Evolutionary conservation across 2,113 vertebrate species (phyloP).

Genomic region (Gopherus evgoodei): DNA sequence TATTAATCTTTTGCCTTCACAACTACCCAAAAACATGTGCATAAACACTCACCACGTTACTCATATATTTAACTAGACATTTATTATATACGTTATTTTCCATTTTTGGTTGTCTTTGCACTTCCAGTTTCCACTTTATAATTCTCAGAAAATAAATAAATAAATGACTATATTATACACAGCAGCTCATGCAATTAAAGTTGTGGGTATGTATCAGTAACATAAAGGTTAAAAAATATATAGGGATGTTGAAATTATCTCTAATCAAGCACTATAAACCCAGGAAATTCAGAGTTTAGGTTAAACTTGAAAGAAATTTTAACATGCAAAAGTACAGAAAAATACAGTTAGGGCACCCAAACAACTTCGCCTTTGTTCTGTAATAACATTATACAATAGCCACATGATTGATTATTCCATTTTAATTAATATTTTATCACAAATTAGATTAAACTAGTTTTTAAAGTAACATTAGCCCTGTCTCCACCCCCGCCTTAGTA

Average conservation of each 20-base stretch:
- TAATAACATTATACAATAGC: background rate
- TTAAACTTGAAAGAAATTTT: background rate
- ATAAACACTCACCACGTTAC: background rate
- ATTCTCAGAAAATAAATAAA: background rate
- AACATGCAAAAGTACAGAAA: background rate
- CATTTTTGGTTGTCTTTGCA: background rate
- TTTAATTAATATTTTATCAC: background rate
- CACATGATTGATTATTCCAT: background rate
- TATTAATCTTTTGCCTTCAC: background rate
- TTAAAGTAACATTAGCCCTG: background rate
- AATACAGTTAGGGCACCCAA: background rate
- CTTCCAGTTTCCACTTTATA: background rate
- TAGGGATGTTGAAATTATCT: background rate
- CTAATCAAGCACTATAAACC: background rate
- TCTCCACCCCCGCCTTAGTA: background rate
- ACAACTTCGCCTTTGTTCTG: background rate
- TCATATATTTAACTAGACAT: background rate
- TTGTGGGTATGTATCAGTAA: background rate
- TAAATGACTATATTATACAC: background rate
- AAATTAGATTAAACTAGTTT: background rate
- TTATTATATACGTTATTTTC: background rate
- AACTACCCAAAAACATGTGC: background rate
- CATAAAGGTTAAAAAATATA: background rate
- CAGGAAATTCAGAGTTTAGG: background rate
- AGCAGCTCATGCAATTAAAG: background rate